These are phyloP conservation scores for Epinephelus fuscoguttatus DNA, from an alignment of 2,113 vertebrate species.

Conservation along the genomic window DNA sequence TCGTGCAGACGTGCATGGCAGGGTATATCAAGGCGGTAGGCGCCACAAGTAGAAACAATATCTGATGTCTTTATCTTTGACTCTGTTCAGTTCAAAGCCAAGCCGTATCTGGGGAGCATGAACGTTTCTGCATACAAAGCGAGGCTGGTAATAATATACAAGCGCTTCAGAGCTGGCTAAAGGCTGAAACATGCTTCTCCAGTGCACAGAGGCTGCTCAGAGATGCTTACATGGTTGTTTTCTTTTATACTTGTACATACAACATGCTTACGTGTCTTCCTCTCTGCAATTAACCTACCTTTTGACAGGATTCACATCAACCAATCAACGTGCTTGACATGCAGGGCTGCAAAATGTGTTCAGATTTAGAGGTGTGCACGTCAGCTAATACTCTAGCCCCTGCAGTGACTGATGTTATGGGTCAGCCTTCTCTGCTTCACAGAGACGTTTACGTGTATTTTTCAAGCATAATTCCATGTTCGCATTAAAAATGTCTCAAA, in stretches of 20 bases:
- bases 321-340: background rate
- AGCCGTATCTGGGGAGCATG: background rate
- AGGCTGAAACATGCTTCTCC: background rate
- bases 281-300: background rate
- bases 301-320: background rate
- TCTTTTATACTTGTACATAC: background rate
- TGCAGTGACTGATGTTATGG: background rate
- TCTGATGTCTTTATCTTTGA: slow-evolving; percentile 4
- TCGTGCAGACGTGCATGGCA: slow-evolving; percentile 27
- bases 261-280: background rate
- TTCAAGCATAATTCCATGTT: background rate
- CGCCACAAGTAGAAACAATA: slow-evolving; percentile 4
- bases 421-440: background rate
- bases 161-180: background rate
- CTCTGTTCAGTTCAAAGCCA: slow-evolving; percentile 15
- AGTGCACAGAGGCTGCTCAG: no score
- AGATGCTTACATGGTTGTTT: background rate
- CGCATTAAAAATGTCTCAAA: no score
- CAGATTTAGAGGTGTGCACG: background rate
- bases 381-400: background rate
- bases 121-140: slow-evolving; percentile 13
- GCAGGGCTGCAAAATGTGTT: background rate
- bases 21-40: background rate
- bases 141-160: background rate
- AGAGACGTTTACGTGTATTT: no score